These are phyloP conservation scores for Sternotherus odoratus DNA, from an alignment of 2,797 vertebrate species.

Conservation along the genomic window DNA sequence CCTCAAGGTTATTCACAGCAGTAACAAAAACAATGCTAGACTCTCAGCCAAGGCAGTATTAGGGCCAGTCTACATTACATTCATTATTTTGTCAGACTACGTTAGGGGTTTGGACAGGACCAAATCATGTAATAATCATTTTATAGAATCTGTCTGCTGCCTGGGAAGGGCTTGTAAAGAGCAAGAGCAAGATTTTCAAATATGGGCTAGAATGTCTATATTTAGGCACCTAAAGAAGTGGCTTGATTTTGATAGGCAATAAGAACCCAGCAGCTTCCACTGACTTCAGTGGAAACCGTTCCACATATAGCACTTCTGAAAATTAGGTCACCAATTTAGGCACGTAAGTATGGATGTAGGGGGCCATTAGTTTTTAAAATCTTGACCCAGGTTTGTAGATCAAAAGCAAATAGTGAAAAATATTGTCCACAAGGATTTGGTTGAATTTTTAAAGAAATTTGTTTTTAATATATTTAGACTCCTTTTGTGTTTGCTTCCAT, in stretches of 20 bases:
- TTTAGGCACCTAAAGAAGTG: background rate
- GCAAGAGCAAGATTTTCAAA: background rate
- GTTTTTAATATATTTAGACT: background rate
- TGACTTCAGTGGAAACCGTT: background rate
- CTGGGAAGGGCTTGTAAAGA: background rate
- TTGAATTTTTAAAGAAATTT: background rate
- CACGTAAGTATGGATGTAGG: background rate
- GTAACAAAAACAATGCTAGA: constrained; percentile 32
- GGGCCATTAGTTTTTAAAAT: background rate
- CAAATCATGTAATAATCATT: background rate
- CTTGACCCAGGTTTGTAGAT: constrained; percentile 31
- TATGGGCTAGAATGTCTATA: background rate
- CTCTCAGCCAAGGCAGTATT: background rate
- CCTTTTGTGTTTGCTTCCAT: background rate
- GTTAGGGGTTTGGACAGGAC: background rate
- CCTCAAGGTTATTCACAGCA: constrained; percentile 57
- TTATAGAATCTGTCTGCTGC: background rate
- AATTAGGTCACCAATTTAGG: background rate
- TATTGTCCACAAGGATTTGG: background rate
- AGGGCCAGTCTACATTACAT: constrained; percentile 2
- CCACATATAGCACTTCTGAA: background rate
- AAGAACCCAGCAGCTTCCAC: background rate
- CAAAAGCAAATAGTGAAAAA: constrained; percentile 45
- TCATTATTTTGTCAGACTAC: background rate
- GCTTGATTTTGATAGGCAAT: constrained; percentile 24